phyloP scores from a whole-genome alignment of 2,113 vertebrate species.

The Anthoscopus minutus region DNA sequence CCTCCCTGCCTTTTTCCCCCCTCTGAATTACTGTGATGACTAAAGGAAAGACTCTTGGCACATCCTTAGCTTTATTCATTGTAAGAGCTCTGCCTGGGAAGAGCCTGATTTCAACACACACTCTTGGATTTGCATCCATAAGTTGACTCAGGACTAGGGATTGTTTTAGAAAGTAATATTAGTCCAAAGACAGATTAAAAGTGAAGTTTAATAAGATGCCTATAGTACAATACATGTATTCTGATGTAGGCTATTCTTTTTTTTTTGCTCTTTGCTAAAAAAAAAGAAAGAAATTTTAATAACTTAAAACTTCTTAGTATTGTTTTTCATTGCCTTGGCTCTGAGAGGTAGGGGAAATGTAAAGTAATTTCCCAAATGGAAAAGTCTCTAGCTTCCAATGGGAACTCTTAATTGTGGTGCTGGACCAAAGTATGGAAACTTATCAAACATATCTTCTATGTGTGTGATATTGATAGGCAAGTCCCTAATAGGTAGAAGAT shows the following conservation, averaged over 20 bases:
- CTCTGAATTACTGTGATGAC: not conserved
- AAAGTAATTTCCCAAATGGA: not conserved
- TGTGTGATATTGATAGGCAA: rapidly evolving
- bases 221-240: not conserved
- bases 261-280: not conserved
- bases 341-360: not conserved
- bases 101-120: not conserved
- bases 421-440: not conserved
- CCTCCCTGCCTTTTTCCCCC: not conserved
- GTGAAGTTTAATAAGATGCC: not conserved
- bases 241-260: not conserved
- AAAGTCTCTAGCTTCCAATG: not conserved
- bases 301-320: not conserved
- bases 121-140: not conserved
- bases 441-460: not conserved
- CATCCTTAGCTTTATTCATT: not conserved
- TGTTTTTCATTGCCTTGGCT: not conserved
- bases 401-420: not conserved
- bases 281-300: not conserved
- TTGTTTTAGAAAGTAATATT: not conserved
- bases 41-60: not conserved
- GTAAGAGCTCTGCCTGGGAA: not conserved
- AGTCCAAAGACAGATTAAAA: not conserved
- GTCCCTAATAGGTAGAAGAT: not conserved
- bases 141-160: not conserved